A percentile compares a stretch with the other conserved stretches of the same genome.
Conservation (phyloP, 92 coral and sea anemone genomes). For the Anthopleura xanthogrammica region DNA sequence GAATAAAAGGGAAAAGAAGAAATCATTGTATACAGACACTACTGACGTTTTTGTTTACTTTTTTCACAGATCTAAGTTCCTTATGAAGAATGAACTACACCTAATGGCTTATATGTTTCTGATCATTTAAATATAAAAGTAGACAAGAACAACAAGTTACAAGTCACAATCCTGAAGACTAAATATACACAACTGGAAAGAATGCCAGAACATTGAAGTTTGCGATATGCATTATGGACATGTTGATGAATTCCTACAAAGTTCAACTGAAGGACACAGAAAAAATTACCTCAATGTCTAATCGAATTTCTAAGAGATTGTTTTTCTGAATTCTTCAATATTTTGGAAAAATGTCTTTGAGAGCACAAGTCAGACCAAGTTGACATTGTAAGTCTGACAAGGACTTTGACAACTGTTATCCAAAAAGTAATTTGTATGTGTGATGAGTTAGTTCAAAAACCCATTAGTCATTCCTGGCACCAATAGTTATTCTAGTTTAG, state of each 20-base stretch:
- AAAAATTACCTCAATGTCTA: too few relatives aligned
- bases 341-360: not conserved
- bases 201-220: not conserved
- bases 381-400: not conserved
- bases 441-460: too few relatives aligned
- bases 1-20: too few relatives aligned
- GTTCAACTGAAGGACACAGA: not conserved
- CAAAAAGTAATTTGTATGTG: not conserved
- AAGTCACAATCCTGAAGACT: not conserved
- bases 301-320: not conserved
- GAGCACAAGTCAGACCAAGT: not conserved
- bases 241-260: not conserved
- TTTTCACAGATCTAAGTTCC: not conserved
- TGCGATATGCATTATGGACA: not conserved
- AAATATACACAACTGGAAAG: not conserved
- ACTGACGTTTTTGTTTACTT: too few relatives aligned
- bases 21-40: too few relatives aligned
- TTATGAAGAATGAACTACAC: not conserved
- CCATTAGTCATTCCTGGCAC: too few relatives aligned
- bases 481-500: too few relatives aligned
- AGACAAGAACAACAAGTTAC: not conserved
- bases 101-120: not conserved
- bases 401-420: not conserved
- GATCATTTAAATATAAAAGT: slow-evolving; percentile 2
- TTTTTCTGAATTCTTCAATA: not conserved